Evolutionary conservation across 2,797 vertebrate species (phyloP).

Genomic region (Muraenolepis orangiensis): DNA sequence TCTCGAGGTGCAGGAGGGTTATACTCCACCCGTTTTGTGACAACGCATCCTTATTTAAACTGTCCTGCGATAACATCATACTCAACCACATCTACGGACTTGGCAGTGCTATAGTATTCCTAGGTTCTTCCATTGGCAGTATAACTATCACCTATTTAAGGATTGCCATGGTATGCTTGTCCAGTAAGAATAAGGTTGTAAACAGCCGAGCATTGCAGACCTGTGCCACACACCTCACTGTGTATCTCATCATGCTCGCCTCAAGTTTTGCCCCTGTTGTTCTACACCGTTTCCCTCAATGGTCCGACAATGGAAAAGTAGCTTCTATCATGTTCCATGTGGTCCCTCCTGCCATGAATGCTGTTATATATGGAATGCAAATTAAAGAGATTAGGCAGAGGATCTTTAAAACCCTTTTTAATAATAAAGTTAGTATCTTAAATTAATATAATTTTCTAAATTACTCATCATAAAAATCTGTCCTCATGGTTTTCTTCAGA

Average conservation of each 20-base stretch:
- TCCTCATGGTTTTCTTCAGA: too few species aligned
- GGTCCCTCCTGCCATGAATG: slow-evolving; percentile 38
- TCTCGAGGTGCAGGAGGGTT: slow-evolving; percentile 65
- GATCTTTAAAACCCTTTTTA: slow-evolving; percentile 17
- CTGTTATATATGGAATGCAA: slow-evolving; percentile 51
- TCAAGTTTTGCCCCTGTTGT: slow-evolving; percentile 23
- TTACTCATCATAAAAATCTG: too few species aligned
- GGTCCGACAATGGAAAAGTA: slow-evolving; percentile 28
- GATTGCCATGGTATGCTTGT: slow-evolving; percentile 62
- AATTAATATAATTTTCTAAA: background rate
- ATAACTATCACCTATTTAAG: slow-evolving; percentile 61
- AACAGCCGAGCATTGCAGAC: slow-evolving; percentile 60
- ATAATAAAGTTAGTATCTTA: slow-evolving; percentile 5
- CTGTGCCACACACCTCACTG: slow-evolving; percentile 53
- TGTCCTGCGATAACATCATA: slow-evolving; percentile 68
- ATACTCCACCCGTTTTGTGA: slow-evolving; percentile 77
- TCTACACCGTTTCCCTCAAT: slow-evolving; percentile 30
- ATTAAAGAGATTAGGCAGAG: slow-evolving; percentile 38
- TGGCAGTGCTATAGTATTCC: slow-evolving; percentile 45
- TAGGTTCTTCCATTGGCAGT: slow-evolving; percentile 55
- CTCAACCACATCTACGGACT: slow-evolving; percentile 76
- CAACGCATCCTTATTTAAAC: slow-evolving; percentile 77
- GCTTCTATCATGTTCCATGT: slow-evolving; percentile 36
- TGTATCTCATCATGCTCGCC: slow-evolving; percentile 43
- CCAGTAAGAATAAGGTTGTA: slow-evolving; percentile 47